Evolutionary conservation across 2,888 invertebrate species (phyloP), one percentile per base, ranked within the genome.

Genomic region (Operophtera brumata): DNA sequence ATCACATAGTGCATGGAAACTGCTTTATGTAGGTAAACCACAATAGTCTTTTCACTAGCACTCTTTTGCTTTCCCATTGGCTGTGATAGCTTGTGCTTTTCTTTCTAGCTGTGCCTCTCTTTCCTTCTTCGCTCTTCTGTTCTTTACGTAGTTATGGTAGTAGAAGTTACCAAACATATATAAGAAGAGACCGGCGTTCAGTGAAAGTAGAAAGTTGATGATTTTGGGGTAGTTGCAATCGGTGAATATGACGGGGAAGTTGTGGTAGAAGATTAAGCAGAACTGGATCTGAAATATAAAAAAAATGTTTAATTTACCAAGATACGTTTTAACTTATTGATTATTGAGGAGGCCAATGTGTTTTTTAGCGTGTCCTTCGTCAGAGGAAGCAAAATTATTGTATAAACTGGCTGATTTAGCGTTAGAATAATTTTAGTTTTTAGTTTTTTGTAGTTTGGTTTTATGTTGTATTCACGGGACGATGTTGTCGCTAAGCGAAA

Each of bases 141-240:
- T 69, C 51, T 90, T 91, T 8, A 91, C 77, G 75, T 96, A 96
- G 64, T 91, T 94, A 54, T 88, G 89, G 45, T 93, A 86, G 78
- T 96, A 96, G 77, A 96, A 96, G 62, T 94, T 92, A 37, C 93
- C 93, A 71, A 96, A 96, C 86, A 96, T 92, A 70, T 95, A 96
- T 2, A 95, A 88, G 80, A 96, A 96, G 6, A 94, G 86, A 0
- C 91, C 84, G 11, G 95, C 92, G 73, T 95, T 95, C 45, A 94
- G 83, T 0, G 91, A 83, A 12, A 96, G 90, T 43, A 96, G 86
- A 61, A 92, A 91, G 42, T 93, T 92, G 65, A 96, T 91, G 10
- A 90, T 78, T 70, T 94, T 95, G 0, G 96, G 95, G 68, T 94
- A 93, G 73, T 93, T 92, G 80, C 94, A 94, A 63, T 92, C 93